Evolutionary conservation across 2,888 invertebrate species (phyloP).

Genomic region (Leucophenga montana): DNA sequence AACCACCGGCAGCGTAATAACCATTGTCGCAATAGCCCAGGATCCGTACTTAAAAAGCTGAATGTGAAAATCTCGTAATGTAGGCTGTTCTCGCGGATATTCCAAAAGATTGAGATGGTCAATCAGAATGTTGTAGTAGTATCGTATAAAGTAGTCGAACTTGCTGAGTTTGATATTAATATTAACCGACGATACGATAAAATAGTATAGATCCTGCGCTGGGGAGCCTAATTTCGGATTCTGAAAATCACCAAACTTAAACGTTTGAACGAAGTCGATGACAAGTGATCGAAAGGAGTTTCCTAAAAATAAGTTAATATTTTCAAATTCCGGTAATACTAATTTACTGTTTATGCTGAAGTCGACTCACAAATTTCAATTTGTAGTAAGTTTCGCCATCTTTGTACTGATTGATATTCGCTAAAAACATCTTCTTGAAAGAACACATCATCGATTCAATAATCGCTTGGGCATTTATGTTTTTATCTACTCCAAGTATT

Average conservation of each 20-base stretch:
- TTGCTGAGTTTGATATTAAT: conserved; percentile 62
- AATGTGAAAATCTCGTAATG: conserved; percentile 57
- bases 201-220: conserved; percentile 61
- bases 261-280: too few species aligned
- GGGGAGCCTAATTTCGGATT: conserved; percentile 61
- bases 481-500: conserved; percentile 32
- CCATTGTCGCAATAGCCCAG: conserved; percentile 49
- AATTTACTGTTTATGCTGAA: too few species aligned
- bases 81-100: conserved; percentile 58
- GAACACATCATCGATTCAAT: conserved; percentile 35
- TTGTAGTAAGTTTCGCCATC: conserved; percentile 48
- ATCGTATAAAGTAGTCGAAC: conserved; percentile 67
- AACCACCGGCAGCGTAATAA: conserved; percentile 54
- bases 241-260: conserved; percentile 65
- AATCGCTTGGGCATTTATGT: conserved; percentile 20
- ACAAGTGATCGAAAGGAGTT: too few species aligned
- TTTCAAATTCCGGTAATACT: too few species aligned
- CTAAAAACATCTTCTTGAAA: conserved; percentile 35
- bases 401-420: conserved; percentile 44
- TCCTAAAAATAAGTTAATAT: too few species aligned
- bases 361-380: conserved; percentile 50
- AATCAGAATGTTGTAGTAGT: conserved; percentile 62
- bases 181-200: conserved; percentile 64
- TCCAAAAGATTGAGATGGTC: conserved; percentile 57
- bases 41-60: conserved; percentile 53